phyloP scores from a whole-genome alignment of 1,140 invertebrate genomes.

The Arion vulgaris region DNA sequence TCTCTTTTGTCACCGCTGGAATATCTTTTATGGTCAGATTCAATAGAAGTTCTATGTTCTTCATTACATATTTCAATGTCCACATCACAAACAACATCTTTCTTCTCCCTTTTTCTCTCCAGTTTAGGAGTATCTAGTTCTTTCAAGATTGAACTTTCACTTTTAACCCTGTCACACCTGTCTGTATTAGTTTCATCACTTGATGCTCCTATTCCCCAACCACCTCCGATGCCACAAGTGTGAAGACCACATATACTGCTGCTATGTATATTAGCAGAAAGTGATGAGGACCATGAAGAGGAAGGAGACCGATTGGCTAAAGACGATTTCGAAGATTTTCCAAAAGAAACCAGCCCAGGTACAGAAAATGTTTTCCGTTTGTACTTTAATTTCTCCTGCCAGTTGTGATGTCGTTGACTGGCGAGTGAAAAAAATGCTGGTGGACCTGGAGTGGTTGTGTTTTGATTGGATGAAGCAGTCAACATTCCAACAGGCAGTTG shows the following conservation, averaged over 20 bases:
- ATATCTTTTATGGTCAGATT: constrained; percentile 33
- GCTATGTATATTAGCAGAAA: constrained; percentile 31
- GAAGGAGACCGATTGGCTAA: neutral
- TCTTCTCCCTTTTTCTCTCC: constrained; percentile 33
- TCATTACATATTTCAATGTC: neutral
- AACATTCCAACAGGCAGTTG: constrained; percentile 50
- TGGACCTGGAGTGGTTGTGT: constrained; percentile 35
- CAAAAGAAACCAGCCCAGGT: constrained; percentile 12
- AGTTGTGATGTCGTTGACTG: constrained; percentile 50
- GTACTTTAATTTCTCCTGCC: constrained; percentile 37
- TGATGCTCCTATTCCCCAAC: neutral
- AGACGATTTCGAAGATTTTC: neutral
- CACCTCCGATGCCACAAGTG: constrained; percentile 8
- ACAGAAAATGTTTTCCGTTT: constrained; percentile 41
- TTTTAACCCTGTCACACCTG: constrained; percentile 29
- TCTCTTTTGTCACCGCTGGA: constrained; percentile 41
- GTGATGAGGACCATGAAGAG: constrained; percentile 1
- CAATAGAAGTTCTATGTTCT: neutral
- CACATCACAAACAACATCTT: neutral
- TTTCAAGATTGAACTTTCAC: constrained; percentile 47
- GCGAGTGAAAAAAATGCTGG: constrained; percentile 48
- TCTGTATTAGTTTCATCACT: constrained; percentile 17
- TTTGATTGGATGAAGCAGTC: neutral
- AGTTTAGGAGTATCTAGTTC: constrained; percentile 47
- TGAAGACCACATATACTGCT: constrained; percentile 34